Conservation (phyloP, 2,888 invertebrate species). For the Standfussiana lucernea region DNA sequence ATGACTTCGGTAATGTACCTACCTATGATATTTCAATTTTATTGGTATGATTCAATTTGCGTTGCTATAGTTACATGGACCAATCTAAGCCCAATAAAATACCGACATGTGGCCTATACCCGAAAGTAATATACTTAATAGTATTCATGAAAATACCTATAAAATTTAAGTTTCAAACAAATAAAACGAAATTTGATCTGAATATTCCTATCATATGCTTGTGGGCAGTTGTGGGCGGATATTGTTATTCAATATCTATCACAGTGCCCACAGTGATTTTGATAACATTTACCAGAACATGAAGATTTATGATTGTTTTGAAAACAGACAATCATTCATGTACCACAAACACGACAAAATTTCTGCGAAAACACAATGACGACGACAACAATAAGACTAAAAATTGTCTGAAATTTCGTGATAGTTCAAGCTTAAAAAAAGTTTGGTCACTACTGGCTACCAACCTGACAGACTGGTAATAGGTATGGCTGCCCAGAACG, state of each 20-base stretch:
- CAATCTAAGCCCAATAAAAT: neutral
- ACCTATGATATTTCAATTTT: neutral
- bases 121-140: too few relatives aligned
- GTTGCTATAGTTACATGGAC: neutral
- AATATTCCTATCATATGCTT: slow-evolving; percentile 23
- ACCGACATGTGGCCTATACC: too few relatives aligned
- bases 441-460: neutral
- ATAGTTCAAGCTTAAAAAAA: neutral
- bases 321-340: slow-evolving; percentile 19
- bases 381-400: neutral
- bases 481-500: neutral
- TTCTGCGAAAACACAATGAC: neutral
- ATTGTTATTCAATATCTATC: slow-evolving; percentile 23
- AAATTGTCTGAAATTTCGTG: neutral
- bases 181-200: slow-evolving; percentile 31
- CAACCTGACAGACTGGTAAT: neutral
- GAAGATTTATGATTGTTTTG: slow-evolving; percentile 2
- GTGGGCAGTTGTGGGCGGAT: slow-evolving; percentile 33
- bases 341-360: neutral
- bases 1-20: neutral
- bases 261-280: slow-evolving; percentile 13
- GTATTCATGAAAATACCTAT: slow-evolving; percentile 1
- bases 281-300: slow-evolving; percentile 48
- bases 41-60: slow-evolving; percentile 16
- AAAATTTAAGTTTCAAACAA: slow-evolving; percentile 15